Conservation (phyloP, 2,113 vertebrate species). For the Smithornis capensis region DNA sequence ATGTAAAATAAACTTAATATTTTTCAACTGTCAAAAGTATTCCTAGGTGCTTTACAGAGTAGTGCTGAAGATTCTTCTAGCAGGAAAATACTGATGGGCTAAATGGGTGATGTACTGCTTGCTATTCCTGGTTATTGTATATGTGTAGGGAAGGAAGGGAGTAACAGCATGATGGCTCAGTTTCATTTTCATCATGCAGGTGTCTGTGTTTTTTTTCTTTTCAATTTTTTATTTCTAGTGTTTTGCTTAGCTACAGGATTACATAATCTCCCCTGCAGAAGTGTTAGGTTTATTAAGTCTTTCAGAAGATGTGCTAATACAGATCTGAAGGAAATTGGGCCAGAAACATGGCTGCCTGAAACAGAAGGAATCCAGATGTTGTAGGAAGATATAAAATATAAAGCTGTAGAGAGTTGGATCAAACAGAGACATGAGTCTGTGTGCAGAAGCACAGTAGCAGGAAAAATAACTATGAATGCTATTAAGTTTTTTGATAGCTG, state of each 20-base stretch:
- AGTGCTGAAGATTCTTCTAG: neutral
- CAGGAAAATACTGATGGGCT: neutral
- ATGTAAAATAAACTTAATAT: constrained; percentile 41
- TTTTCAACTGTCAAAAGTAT: constrained; percentile 8
- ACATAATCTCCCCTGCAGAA: neutral
- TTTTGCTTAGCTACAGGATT: constrained; percentile 26
- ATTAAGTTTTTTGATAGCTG: neutral
- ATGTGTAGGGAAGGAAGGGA: neutral
- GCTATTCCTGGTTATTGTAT: neutral
- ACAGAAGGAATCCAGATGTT: constrained; percentile 3
- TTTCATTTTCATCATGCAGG: constrained; percentile 3
- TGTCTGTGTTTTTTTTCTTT: neutral
- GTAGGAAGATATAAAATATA: neutral
- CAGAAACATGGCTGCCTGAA: neutral
- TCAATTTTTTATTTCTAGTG: neutral
- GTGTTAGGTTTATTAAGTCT: constrained; percentile 9
- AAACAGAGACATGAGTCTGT: neutral
- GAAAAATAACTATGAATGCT: neutral
- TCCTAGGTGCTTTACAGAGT: neutral
- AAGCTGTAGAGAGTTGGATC: neutral
- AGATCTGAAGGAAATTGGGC: constrained; percentile 1
- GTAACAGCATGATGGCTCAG: neutral
- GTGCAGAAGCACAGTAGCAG: neutral
- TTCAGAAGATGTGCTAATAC: neutral
- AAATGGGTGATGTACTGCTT: neutral